These are phyloP conservation scores for Hepsetus odoe DNA, from an alignment of 2,113 vertebrate genomes.

Conservation along the genomic window DNA sequence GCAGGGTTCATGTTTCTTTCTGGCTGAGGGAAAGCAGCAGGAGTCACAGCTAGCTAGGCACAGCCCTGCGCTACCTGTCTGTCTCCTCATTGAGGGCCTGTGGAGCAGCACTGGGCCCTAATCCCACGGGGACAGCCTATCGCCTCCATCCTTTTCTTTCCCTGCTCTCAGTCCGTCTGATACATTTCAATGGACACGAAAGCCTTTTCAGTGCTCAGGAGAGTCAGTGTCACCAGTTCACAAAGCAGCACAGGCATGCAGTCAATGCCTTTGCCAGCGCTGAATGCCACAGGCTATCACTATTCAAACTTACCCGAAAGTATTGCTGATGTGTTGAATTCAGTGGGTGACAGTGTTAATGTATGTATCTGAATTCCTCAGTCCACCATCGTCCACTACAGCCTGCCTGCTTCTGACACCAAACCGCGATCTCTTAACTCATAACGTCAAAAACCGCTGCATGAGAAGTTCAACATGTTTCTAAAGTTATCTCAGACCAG, in stretches of 20 bases:
- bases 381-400: neutral
- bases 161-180: slow-evolving; percentile 20
- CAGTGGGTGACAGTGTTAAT: slow-evolving; percentile 18
- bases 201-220: slow-evolving; percentile 46
- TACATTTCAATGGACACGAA: slow-evolving; percentile 32
- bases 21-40: neutral
- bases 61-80: slow-evolving; percentile 10
- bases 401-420: neutral
- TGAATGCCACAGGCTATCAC: slow-evolving; percentile 33
- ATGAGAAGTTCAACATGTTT: neutral
- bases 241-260: slow-evolving; percentile 27
- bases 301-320: slow-evolving; percentile 11
- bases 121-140: slow-evolving; percentile 29
- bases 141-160: slow-evolving; percentile 30
- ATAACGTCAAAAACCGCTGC: no score
- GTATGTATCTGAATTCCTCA: neutral
- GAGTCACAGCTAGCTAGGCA: slow-evolving; percentile 23
- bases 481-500: no score
- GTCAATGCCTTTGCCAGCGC: slow-evolving; percentile 3
- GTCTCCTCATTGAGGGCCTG: neutral
- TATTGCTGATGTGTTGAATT: neutral
- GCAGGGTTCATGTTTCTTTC: neutral
- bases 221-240: slow-evolving; percentile 42
- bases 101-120: neutral
- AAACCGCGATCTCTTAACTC: neutral